A percentile compares a stretch with the other conserved stretches of the same genome.
Conservation (phyloP, 1,140 invertebrate genomes). For the Elymnias hypermnestra region DNA sequence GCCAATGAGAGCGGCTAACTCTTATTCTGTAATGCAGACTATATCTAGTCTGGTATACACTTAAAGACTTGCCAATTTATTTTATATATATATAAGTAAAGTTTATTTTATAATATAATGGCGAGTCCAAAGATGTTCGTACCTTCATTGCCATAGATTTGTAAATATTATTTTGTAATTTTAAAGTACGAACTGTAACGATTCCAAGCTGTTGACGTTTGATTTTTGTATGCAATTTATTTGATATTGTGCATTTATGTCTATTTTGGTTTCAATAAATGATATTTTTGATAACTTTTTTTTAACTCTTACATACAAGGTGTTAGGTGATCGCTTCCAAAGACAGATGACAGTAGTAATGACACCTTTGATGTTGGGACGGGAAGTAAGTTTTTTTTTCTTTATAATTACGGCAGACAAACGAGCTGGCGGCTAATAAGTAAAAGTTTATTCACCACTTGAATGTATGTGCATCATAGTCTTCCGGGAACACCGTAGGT, state of each 20-base stretch:
- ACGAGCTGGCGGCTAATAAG: no score
- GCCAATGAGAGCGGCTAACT: no score
- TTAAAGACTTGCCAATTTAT: neutral
- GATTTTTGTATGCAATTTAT: conserved; percentile 22
- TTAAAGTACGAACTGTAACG: conserved; percentile 7
- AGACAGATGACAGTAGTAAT: no score
- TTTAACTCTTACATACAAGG: conserved; percentile 2
- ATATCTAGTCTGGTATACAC: neutral
- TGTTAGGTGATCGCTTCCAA: no score
- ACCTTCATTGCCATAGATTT: conserved; percentile 44
- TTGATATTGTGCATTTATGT: conserved; percentile 23
- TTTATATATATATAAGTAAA: neutral
- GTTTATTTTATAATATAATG: conserved; percentile 11
- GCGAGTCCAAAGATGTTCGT: conserved; percentile 48
- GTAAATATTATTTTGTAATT: conserved; percentile 43
- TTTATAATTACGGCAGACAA: no score
- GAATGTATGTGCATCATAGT: no score
- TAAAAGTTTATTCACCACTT: no score
- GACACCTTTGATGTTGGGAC: no score
- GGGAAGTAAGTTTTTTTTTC: no score
- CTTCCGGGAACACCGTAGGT: no score
- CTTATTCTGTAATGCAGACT: no score
- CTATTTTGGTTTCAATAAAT: conserved; percentile 41
- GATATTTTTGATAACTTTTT: conserved; percentile 22
- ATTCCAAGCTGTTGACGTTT: conserved; percentile 21